Percentiles rank a stretch among this genome's conserved stretches.
Evolutionary conservation across 2,888 invertebrate species (phyloP).

Genomic region (Cremastinae sp.): DNA sequence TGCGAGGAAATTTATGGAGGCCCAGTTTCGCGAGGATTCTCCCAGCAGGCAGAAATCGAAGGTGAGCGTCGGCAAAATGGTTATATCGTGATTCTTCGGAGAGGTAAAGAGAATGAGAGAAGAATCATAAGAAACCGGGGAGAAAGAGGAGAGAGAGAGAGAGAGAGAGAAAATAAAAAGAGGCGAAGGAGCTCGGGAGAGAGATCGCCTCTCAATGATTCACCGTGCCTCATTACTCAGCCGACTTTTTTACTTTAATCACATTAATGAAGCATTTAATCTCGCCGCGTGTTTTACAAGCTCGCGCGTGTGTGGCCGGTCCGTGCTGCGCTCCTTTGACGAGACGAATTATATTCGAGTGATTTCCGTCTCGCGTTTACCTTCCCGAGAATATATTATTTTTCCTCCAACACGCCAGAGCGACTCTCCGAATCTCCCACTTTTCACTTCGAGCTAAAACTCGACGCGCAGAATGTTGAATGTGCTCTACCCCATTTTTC

Average conservation of each 20-base stretch:
- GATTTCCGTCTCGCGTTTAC: not conserved
- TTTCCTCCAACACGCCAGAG: too few relatives aligned
- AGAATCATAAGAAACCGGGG: conserved; percentile 1
- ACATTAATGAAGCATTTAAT: conserved; percentile 80
- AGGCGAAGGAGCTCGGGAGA: conserved; percentile 51
- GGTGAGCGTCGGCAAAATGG: conserved; percentile 42
- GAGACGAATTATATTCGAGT: conserved; percentile 20
- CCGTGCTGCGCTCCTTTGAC: conserved; percentile 65
- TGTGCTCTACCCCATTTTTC: not conserved
- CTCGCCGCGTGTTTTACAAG: conserved; percentile 80
- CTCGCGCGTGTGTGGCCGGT: conserved; percentile 78
- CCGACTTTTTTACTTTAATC: conserved; percentile 80
- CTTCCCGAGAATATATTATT: not conserved
- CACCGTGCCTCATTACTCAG: conserved; percentile 78
- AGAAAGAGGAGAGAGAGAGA: conserved; percentile 33
- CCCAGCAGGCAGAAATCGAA: conserved; percentile 58
- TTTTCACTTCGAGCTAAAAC: too few relatives aligned
- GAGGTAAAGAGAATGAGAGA: conserved; percentile 1
- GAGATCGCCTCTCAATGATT: conserved; percentile 74
- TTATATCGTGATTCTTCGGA: conserved; percentile 8
- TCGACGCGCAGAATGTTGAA: too few relatives aligned
- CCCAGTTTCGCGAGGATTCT: conserved; percentile 49
- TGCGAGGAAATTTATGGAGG: conserved; percentile 44
- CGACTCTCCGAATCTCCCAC: too few relatives aligned
- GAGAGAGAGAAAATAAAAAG: conserved; percentile 17